A percentile compares a stretch with the other conserved stretches of the same genome.
Evolutionary conservation across 2,797 vertebrate species (phyloP).

Genomic region (Anniella stebbinsi): DNA sequence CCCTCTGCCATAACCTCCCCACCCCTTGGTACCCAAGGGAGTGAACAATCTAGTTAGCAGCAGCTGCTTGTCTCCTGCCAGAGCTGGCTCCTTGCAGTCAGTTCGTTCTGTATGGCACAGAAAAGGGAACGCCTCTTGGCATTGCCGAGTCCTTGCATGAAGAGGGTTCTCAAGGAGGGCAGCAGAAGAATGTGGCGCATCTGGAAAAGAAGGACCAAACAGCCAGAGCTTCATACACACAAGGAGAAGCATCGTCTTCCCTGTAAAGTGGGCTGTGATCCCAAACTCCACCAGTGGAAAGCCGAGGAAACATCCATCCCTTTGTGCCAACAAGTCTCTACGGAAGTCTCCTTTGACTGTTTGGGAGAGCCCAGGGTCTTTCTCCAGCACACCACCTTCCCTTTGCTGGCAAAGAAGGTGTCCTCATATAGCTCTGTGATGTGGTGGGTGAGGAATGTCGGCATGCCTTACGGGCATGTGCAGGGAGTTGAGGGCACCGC

Average conservation of each 20-base stretch:
- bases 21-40: neutral
- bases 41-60: conserved; percentile 15
- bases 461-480: conserved; percentile 52
- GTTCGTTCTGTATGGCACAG: neutral
- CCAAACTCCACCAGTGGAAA: fast-evolving
- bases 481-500: conserved; percentile 18
- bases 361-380: fast-evolving
- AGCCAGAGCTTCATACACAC: neutral
- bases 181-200: neutral
- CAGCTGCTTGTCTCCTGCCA: neutral
- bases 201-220: neutral
- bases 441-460: conserved; percentile 47
- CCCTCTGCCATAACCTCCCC: neutral
- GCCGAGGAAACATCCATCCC: fast-evolving
- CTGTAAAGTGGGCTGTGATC: neutral
- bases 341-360: neutral
- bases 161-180: fast-evolving
- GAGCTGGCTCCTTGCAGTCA: fast-evolving
- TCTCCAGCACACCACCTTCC: neutral
- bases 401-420: neutral
- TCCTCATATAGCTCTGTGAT: neutral
- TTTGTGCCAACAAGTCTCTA: fast-evolving
- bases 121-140: neutral
- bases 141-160: neutral
- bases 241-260: neutral